phyloP scores from a whole-genome alignment of 1,140 invertebrate genomes.

The Cylas formicarius region DNA sequence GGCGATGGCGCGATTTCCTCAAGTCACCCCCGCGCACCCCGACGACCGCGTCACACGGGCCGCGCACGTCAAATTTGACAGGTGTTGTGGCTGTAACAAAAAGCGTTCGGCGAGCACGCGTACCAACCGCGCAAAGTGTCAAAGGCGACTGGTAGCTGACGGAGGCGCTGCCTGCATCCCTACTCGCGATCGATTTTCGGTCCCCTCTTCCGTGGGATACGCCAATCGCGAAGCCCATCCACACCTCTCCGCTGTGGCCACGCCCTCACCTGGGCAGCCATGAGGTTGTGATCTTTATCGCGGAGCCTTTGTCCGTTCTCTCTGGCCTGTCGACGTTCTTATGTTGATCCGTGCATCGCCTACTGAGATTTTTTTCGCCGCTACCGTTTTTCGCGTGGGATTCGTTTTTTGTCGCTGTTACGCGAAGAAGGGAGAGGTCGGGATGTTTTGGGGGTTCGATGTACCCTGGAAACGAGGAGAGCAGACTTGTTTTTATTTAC shows the following conservation, averaged over 20 bases:
- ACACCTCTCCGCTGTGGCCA: slow-evolving; percentile 21
- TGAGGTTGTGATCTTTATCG: slow-evolving; percentile 39
- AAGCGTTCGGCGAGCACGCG: slow-evolving; percentile 4
- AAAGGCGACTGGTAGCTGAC: slow-evolving; percentile 20
- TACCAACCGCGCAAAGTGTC: slow-evolving; percentile 20
- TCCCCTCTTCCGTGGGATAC: slow-evolving; percentile 9
- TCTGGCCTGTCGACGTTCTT: slow-evolving; percentile 19
- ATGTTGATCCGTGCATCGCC: slow-evolving; percentile 25
- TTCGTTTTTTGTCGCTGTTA: neutral
- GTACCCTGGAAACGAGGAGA: too few relatives aligned
- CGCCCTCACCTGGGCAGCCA: slow-evolving; percentile 38
- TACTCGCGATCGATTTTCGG: slow-evolving; percentile 29
- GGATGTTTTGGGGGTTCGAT: too few relatives aligned
- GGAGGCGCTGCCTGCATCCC: slow-evolving; percentile 22
- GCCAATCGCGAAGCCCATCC: slow-evolving; percentile 22
- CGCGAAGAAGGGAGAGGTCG: neutral
- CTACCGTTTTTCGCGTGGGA: slow-evolving; percentile 14
- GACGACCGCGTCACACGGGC: neutral
- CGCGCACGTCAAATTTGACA: slow-evolving; percentile 16
- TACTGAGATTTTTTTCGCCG: slow-evolving; percentile 25
- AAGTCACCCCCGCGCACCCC: neutral
- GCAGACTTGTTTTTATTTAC: too few relatives aligned
- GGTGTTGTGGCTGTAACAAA: neutral
- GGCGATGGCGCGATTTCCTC: neutral
- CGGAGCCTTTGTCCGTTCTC: slow-evolving; percentile 11